Base-by-base conservation (phyloP, 1,140 invertebrate species). In the Panagrolaimus sp. region DNA sequence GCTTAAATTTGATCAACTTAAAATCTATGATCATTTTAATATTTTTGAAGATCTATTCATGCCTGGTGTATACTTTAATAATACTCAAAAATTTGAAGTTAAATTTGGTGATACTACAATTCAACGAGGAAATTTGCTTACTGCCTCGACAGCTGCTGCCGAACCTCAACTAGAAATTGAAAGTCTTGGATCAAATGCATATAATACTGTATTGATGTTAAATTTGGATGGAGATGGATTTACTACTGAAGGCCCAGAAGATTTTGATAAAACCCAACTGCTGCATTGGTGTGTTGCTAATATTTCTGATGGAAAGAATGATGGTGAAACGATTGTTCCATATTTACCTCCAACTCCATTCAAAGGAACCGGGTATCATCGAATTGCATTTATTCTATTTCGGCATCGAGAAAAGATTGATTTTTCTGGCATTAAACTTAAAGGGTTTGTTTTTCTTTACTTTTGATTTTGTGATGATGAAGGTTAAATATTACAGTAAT, bases 301-400 rank as follows among this genome's bases (percentile, higher is more conserved):
- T 85, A 96, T 98, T 83, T 91, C 91, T 67, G 75, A 83, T 68
- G 91, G 90, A 10, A 67, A 96, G 9, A 84, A 48, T 17, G 26
- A 84, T 7, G 94, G 93, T 26, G 89, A 96, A 78, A 88, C 88
- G 17, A 77, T 96, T 47, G 87, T 90, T 26, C 87, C 91, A 72
- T 98, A 98, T 85, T 83, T 98, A 71, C 91, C 89, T 79, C 93
- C 94, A 2, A 91, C 97, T 84, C 93, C 95, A 45, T 87, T 90
- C 1, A 88, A 89, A 80, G 96, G 95, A 7, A 90, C 91, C 66
- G 95, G 96, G 4, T 96, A 89, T 83, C 93, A 95, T 83, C 88
- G 96, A 84, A 90, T 92, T 85, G 88, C 92, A 44, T 98, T 96
- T 86, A 86, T 98, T 63, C 84, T 98, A 0, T 98, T 94, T 79